A percentile compares a stretch with the other conserved stretches of the same genome.
These are phyloP conservation scores for Chamaetylas fuelleborni DNA, from an alignment of 2,113 vertebrate genomes.

Conservation along the genomic window DNA sequence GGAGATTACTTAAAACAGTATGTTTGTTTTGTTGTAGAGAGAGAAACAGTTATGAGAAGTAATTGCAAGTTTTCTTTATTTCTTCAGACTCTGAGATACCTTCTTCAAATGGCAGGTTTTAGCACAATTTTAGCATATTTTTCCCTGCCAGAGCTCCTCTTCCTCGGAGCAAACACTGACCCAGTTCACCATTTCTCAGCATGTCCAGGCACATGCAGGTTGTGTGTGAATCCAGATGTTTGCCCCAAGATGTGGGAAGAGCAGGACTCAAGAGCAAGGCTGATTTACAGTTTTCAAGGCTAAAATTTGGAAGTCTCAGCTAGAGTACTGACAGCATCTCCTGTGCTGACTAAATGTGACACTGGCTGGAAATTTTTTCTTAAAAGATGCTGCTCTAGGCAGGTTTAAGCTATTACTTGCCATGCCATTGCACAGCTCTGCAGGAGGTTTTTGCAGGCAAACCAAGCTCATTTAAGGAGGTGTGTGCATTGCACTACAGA, in stretches of 20 bases:
- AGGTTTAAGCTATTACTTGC: constrained; percentile 1
- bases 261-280: neutral
- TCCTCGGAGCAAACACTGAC: neutral
- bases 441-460: neutral
- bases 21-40: neutral
- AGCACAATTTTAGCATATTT: neutral
- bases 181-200: neutral
- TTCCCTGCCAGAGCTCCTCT: neutral
- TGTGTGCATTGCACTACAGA: neutral
- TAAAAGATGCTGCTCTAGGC: neutral
- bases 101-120: neutral
- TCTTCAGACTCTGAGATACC: neutral
- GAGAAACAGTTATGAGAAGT: neutral
- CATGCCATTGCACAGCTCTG: neutral
- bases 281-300: neutral
- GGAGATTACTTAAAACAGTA: neutral
- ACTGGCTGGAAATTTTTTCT: neutral
- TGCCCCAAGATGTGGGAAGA: neutral
- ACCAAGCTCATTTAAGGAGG: neutral
- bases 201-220: rapidly evolving
- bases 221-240: neutral
- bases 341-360: neutral
- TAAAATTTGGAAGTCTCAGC: neutral
- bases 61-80: neutral
- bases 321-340: neutral